Percentiles rank a stretch among this genome's conserved stretches.
Evolutionary conservation across 1,140 invertebrate genomes (phyloP).

Genomic region (Drosophila lowei): DNA sequence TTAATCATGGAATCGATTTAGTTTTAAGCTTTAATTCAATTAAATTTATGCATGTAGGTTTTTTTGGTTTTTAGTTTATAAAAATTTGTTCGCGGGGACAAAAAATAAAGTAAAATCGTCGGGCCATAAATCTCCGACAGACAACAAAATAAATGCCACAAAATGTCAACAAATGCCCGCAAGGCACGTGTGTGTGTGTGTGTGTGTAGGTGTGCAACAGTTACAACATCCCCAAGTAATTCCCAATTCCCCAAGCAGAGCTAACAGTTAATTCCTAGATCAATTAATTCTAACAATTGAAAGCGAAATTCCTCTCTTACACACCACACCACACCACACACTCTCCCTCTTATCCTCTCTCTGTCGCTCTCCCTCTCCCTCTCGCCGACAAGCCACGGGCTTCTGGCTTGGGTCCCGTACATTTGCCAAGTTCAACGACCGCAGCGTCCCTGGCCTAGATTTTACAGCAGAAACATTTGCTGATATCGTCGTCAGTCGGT

Average conservation of each 20-base stretch:
- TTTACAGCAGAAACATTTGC: constrained; percentile 58
- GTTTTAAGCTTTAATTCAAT: too few species aligned
- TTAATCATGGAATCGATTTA: too few species aligned
- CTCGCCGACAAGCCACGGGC: constrained; percentile 12
- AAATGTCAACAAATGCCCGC: constrained; percentile 71
- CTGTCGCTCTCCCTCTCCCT: background rate
- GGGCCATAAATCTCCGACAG: constrained; percentile 56
- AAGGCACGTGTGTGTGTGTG: constrained; percentile 31
- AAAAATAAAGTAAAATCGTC: constrained; percentile 15
- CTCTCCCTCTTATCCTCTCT: background rate
- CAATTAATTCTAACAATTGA: constrained; percentile 50
- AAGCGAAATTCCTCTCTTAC: constrained; percentile 53
- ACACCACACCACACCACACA: background rate
- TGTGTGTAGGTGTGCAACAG: constrained; percentile 19
- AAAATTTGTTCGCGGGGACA: too few species aligned
- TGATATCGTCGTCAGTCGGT: constrained; percentile 34
- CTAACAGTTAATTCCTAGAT: constrained; percentile 19
- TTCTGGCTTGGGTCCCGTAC: constrained; percentile 8
- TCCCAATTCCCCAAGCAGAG: background rate
- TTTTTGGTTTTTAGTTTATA: too few species aligned
- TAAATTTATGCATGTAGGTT: too few species aligned
- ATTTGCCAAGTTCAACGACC: constrained; percentile 79
- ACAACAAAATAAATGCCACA: constrained; percentile 49
- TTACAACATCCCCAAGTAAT: background rate
- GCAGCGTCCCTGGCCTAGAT: constrained; percentile 80